These are phyloP conservation scores for Dendrocincla tyrannina DNA, from an alignment of 2,797 vertebrate species.

Conservation along the genomic window DNA sequence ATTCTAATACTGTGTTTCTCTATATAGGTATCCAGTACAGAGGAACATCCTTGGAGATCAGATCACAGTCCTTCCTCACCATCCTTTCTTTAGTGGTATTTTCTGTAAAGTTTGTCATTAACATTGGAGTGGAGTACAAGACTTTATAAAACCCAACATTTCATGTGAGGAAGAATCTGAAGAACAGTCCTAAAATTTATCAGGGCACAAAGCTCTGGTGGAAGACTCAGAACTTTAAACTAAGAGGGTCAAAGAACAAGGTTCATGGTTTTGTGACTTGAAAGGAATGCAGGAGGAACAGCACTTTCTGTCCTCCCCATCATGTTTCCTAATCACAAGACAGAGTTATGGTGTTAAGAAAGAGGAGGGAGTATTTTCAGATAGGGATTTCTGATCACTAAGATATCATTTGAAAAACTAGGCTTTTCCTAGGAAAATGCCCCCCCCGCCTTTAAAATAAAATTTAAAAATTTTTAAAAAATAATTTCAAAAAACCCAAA, in stretches of 20 bases:
- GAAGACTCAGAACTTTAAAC: neutral
- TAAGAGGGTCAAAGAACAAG: neutral
- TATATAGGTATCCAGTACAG: neutral
- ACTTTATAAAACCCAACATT: neutral
- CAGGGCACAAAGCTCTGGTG: neutral
- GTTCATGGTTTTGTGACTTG: neutral
- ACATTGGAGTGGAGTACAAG: fast-evolving
- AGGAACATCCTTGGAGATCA: neutral
- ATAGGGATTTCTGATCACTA: neutral
- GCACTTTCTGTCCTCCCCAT: neutral
- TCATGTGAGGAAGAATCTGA: neutral
- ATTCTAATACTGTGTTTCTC: neutral
- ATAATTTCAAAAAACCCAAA: neutral
- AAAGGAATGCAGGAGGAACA: neutral
- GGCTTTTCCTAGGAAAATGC: neutral
- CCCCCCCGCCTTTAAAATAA: neutral
- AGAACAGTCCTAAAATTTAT: neutral
- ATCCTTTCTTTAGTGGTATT: neutral
- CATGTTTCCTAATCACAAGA: neutral
- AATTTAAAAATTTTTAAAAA: neutral
- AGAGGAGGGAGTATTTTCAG: neutral
- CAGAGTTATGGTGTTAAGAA: neutral
- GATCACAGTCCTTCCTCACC: neutral
- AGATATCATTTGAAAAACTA: neutral
- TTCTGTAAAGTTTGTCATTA: neutral